phyloP scores from a whole-genome alignment of 92 coral and sea anemone species.

The Zoanthus gigantus region DNA sequence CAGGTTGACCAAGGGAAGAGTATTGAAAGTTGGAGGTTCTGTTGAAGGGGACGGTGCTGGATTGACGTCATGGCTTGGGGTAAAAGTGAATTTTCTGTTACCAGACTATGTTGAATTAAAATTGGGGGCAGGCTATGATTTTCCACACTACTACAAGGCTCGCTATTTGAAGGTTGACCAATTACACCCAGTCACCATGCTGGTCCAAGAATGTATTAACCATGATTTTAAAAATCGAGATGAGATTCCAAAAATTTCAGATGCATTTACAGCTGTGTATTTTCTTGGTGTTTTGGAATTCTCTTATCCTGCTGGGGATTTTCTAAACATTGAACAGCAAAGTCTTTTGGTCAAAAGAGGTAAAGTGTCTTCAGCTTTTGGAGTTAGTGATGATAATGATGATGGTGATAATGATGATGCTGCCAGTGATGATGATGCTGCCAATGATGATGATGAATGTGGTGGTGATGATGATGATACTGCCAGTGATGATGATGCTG shows the following conservation, averaged over 20 bases:
- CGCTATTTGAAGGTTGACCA: conserved; percentile 19
- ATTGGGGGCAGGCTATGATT: not conserved
- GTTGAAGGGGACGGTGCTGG: conserved; percentile 48
- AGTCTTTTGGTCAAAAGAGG: not conserved
- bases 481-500: not conserved
- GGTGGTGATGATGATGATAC: not conserved
- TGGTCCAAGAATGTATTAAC: conserved; percentile 53
- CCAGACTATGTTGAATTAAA: conserved; percentile 37
- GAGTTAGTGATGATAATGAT: not conserved
- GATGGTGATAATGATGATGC: not conserved
- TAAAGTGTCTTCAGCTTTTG: not conserved
- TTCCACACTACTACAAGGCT: not conserved
- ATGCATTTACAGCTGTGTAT: conserved; percentile 56
- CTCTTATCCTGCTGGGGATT: not conserved
- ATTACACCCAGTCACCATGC: conserved; percentile 57
- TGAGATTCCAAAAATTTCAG: conserved; percentile 39
- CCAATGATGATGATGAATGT: too few relatives aligned
- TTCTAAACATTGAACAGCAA: not conserved
- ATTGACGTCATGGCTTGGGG: conserved; percentile 30
- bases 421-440: not conserved
- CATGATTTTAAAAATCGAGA: conserved; percentile 35
- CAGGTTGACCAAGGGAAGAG: conserved; percentile 21
- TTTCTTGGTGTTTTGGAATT: conserved; percentile 52
- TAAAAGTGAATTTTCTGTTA: conserved; percentile 42
- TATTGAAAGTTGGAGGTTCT: conserved; percentile 29